These are phyloP conservation scores for Hydrolagus colliei DNA, from an alignment of 2,797 vertebrate species.

Conservation along the genomic window DNA sequence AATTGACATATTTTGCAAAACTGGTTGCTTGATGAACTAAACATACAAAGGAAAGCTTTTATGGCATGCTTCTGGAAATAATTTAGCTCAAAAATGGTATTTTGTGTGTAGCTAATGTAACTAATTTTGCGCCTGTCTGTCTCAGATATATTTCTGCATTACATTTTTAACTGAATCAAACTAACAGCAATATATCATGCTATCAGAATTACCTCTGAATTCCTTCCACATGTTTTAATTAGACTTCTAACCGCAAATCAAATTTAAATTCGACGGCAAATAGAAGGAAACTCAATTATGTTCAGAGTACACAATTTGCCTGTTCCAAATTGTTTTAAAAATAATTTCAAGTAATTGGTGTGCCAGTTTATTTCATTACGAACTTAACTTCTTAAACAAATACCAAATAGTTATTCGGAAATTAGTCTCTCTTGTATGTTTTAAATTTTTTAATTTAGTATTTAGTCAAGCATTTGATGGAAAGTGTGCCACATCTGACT, in stretches of 20 bases:
- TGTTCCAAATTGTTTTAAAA: not conserved
- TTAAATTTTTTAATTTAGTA: not conserved
- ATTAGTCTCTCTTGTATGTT: not conserved
- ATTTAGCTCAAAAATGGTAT: constrained; percentile 1
- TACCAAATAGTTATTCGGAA: not conserved
- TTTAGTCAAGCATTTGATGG: not conserved
- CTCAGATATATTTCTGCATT: constrained; percentile 3
- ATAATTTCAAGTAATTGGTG: not conserved
- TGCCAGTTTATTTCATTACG: not conserved
- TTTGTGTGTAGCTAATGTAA: not conserved
- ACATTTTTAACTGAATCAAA: not conserved
- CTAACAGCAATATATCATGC: not conserved
- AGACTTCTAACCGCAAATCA: no score
- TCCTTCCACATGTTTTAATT: not conserved
- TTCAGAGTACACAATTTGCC: not conserved
- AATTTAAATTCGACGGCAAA: no score
- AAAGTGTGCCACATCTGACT: not conserved
- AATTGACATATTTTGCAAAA: constrained; percentile 18
- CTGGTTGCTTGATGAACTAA: constrained; percentile 9
- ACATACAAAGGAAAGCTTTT: constrained; percentile 3
- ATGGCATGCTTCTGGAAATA: not conserved
- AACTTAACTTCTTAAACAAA: constrained; percentile 3
- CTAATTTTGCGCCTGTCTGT: constrained; percentile 13
- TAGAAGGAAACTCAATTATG: no score
- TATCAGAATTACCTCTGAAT: not conserved